Evolutionary conservation across 2,113 vertebrate genomes (phyloP).

Genomic region (Oenanthe melanoleuca): DNA sequence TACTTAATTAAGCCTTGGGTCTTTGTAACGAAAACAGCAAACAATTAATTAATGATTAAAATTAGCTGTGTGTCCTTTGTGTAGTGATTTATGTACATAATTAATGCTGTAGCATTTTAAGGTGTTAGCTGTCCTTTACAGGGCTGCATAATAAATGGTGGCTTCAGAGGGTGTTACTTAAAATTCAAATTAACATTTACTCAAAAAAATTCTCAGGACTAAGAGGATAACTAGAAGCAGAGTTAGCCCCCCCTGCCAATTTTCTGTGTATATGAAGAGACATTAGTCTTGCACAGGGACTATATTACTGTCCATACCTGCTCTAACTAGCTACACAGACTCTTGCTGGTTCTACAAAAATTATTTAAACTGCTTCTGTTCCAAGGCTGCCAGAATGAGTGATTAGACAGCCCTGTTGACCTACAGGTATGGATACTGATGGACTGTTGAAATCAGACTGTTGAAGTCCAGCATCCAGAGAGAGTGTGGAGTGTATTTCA

Average conservation of each 20-base stretch:
- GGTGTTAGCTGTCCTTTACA: slow-evolving; percentile 10
- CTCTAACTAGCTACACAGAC: not conserved
- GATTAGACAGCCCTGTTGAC: not conserved
- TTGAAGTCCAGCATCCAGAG: not conserved
- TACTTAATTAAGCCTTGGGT: slow-evolving; percentile 59
- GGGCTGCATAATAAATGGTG: not conserved
- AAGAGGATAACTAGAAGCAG: not conserved
- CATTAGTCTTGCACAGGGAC: not conserved
- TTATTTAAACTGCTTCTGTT: not conserved
- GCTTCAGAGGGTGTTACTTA: not conserved
- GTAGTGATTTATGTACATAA: slow-evolving; percentile 61
- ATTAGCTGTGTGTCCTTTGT: slow-evolving; percentile 29
- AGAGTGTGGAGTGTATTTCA: fast-evolving
- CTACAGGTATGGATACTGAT: not conserved
- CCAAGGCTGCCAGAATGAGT: not conserved
- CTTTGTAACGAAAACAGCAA: slow-evolving; percentile 43
- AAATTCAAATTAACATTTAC: slow-evolving; percentile 8
- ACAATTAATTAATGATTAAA: slow-evolving; percentile 69
- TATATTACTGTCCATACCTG: not conserved
- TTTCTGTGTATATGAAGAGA: not conserved
- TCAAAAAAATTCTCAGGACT: not conserved
- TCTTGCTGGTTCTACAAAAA: not conserved
- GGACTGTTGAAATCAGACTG: not conserved
- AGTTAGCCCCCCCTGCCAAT: not conserved
- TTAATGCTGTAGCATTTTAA: slow-evolving; percentile 47